phyloP scores from a whole-genome alignment of 1,140 invertebrate genomes.

The Drosophila hydei region DNA sequence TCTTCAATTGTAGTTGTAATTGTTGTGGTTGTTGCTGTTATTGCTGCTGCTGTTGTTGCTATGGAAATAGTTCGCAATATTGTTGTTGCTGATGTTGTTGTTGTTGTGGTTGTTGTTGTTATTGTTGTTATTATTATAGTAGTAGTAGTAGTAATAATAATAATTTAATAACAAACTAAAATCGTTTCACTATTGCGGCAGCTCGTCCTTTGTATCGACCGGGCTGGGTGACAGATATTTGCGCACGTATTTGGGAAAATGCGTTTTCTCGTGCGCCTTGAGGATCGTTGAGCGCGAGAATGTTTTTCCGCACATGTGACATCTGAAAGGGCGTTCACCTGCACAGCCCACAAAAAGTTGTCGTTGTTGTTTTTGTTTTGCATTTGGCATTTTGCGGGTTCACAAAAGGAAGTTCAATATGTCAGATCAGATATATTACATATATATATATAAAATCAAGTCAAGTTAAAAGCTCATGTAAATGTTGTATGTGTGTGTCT shows the following conservation, averaged over 20 bases:
- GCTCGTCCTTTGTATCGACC: slow-evolving; percentile 91
- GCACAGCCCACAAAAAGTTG: slow-evolving; percentile 24
- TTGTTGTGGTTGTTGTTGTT: slow-evolving; percentile 64
- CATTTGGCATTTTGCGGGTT: slow-evolving; percentile 4
- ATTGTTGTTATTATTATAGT: slow-evolving; percentile 80
- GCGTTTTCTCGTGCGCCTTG: slow-evolving; percentile 96
- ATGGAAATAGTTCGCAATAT: too few species aligned
- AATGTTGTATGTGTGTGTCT: background rate
- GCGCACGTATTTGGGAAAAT: slow-evolving; percentile 94
- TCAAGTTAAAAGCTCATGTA: background rate
- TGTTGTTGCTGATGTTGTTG: slow-evolving; percentile 40
- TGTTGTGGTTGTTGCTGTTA: slow-evolving; percentile 52
- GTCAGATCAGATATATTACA: slow-evolving; percentile 21
- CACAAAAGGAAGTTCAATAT: slow-evolving; percentile 36
- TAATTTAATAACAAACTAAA: slow-evolving; percentile 84
- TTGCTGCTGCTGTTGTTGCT: slow-evolving; percentile 34
- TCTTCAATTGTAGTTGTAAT: slow-evolving; percentile 71
- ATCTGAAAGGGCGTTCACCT: slow-evolving; percentile 94
- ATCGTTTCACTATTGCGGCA: slow-evolving; percentile 87
- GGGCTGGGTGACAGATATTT: slow-evolving; percentile 94
- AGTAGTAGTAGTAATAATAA: slow-evolving; percentile 84
- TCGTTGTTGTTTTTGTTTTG: slow-evolving; percentile 6
- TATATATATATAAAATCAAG: too few species aligned
- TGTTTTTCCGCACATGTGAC: slow-evolving; percentile 94
- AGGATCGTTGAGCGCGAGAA: slow-evolving; percentile 95